phyloP scores from a whole-genome alignment of 1,140 invertebrate genomes.

The Vanessa tameamea region DNA sequence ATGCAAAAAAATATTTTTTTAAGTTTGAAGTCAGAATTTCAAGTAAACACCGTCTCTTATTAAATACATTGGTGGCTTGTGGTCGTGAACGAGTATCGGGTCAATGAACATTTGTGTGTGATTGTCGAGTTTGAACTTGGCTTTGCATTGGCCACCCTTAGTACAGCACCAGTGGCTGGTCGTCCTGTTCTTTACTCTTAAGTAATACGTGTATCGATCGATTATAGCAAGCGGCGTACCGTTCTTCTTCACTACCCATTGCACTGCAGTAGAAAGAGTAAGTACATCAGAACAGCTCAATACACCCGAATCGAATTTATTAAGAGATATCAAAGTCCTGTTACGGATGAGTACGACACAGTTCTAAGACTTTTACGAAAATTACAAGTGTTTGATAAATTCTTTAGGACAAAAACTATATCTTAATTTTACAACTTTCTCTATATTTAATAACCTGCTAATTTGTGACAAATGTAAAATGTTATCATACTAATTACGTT shows the following conservation, averaged over 20 bases:
- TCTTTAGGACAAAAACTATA: no score
- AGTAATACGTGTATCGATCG: constrained; percentile 18
- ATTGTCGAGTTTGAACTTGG: constrained; percentile 16
- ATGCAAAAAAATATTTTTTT: no score
- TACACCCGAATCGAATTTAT: no score
- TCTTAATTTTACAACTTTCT: no score
- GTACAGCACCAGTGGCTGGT: constrained; percentile 17
- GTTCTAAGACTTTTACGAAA: no score
- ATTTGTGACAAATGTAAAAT: no score
- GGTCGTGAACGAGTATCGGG: not conserved
- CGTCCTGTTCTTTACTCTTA: not conserved
- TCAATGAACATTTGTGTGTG: not conserved
- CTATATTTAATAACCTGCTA: no score
- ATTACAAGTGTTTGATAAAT: no score
- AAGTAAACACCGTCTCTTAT: constrained; percentile 1
- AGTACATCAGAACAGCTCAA: no score
- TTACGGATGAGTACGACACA: no score
- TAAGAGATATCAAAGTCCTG: no score
- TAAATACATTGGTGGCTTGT: not conserved
- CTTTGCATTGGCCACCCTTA: constrained; percentile 5
- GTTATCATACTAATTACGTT: no score
- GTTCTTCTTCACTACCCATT: constrained; percentile 10
- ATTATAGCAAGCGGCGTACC: constrained; percentile 13
- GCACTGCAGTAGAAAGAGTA: constrained; percentile 4
- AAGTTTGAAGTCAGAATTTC: not conserved